A percentile compares a stretch with the other conserved stretches of the same genome.
Conservation (phyloP, 64 coral and sea anemone species). For the Hydrozoanthus tunicans region DNA sequence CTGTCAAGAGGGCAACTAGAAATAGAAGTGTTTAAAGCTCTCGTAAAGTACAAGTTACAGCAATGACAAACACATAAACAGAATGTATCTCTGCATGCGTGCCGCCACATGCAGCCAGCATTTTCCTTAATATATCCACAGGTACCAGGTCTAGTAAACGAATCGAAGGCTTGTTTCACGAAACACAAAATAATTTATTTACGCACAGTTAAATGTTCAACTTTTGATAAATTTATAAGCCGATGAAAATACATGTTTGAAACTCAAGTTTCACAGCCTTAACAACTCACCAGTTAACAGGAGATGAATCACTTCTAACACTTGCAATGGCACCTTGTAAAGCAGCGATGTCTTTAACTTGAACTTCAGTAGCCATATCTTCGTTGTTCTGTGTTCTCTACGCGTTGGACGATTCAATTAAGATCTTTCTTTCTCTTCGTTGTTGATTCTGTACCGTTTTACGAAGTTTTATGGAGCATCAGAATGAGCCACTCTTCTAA, state of each 20-base stretch:
- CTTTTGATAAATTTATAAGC: background rate
- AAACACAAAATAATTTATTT: no score
- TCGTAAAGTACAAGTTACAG: no score
- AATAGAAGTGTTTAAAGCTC: no score
- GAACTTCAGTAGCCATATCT: background rate
- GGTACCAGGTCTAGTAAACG: no score
- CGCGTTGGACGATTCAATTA: background rate
- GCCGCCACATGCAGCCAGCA: no score
- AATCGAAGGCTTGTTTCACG: no score
- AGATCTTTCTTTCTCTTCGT: background rate
- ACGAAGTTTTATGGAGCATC: background rate
- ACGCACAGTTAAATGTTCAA: background rate
- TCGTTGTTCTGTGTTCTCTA: background rate
- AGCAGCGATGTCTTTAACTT: background rate
- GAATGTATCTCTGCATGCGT: no score
- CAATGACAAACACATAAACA: no score
- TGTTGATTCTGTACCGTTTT: background rate
- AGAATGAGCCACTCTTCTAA: background rate
- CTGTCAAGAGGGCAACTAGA: no score
- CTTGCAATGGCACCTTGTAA: conserved; percentile 1
- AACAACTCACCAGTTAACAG: conserved; percentile 11
- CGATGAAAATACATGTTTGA: background rate
- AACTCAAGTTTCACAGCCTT: background rate
- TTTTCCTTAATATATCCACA: no score
- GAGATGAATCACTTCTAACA: background rate